Evolutionary conservation across 2,888 invertebrate species (phyloP), one percentile per base, ranked within the genome.

Genomic region (Cantharis flavilabris): DNA sequence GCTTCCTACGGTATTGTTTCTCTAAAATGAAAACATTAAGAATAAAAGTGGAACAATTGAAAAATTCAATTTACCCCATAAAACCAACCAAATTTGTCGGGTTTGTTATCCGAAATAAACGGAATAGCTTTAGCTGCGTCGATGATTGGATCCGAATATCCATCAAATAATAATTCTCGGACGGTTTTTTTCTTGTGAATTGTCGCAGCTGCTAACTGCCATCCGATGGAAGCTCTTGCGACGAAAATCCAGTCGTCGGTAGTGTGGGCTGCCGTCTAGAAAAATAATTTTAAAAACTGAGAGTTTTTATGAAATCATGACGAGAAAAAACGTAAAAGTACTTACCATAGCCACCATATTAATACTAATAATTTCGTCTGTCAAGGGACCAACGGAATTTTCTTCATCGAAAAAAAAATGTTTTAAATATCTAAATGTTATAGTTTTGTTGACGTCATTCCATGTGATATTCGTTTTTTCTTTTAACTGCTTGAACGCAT

Each of bases 41-140:
- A 1, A 3, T 23, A 30, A 1, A 67, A 30, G 10, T 28, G 49
- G 3, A 11, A 33, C 0, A 16, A 49, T 11, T 20, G 5, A 1
- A 69, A 18, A 62, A 23, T 49, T 14, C 9, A 63, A 77, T 91
- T 85, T 86, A 92, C 92, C 83, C 89, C 90, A 83, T 96, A 96
- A 88, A 97, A 97, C 92, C 96, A 93, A 13, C 95, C 97, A 86
- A 97, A 97, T 83, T 91, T 92, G 84, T 96, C 96, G 0, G 92
- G 92, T 0, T 94, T 90, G 0, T 86, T 75, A 5, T 72, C 28
- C 4, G 79, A 89, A 33, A 91, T 90, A 0, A 91, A 85, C 0
- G 92, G 92, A 70, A 93, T 84, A 81, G 89, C 89, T 80, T 91
- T 91, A 1, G 94, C 93, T 76, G 94, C 87, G 67, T 92, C 91